Percentiles rank a stretch among this genome's conserved stretches.
Evolutionary conservation across 2,113 vertebrate species (phyloP).

Genomic region (Herpetotheres cachinnans): DNA sequence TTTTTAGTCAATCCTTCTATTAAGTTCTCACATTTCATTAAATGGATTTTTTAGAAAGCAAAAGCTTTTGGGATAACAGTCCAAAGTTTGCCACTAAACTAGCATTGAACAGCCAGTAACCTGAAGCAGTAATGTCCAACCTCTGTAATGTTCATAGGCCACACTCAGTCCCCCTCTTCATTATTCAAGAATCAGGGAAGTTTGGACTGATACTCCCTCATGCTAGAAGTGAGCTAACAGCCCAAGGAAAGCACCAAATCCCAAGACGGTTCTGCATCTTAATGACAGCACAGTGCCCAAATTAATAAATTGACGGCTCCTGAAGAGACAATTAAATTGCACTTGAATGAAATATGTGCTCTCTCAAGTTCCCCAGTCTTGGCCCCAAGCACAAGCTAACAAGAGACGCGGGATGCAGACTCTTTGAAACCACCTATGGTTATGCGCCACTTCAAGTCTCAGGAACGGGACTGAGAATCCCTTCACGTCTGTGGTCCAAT

Average conservation of each 20-base stretch:
- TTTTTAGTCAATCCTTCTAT: not conserved
- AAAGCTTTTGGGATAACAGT: not conserved
- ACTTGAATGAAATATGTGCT: not conserved
- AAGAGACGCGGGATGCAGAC: not conserved
- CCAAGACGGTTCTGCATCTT: not conserved
- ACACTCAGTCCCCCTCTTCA: not conserved
- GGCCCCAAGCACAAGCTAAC: not conserved
- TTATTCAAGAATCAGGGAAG: not conserved
- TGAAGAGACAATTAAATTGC: not conserved
- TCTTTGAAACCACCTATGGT: not conserved
- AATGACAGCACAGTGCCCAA: not conserved
- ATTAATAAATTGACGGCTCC: not conserved
- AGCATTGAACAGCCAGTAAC: not conserved
- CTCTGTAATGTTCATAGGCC: not conserved
- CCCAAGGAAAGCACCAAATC: not conserved
- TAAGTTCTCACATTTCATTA: not conserved
- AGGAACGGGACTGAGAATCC: not conserved
- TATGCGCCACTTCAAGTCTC: not conserved
- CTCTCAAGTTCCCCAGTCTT: not conserved
- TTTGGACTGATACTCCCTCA: not conserved
- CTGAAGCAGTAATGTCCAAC: not conserved
- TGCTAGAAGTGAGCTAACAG: not conserved
- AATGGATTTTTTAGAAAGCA: not conserved
- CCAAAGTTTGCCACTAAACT: not conserved
- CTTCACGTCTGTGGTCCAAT: not conserved